Conservation (phyloP, 2,113 vertebrate genomes). For the Poeciliopsis occidentalis region DNA sequence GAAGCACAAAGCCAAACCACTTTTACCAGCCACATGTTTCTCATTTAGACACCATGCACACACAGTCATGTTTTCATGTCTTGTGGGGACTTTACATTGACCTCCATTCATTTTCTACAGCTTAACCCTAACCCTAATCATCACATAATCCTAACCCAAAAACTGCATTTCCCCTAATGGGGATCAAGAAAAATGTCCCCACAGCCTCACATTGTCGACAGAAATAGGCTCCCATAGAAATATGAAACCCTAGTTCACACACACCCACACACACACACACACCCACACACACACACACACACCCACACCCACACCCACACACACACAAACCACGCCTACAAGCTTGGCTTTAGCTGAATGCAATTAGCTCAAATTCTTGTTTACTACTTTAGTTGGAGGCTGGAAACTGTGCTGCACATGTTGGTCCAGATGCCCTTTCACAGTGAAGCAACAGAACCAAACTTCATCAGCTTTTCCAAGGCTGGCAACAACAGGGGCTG, state of each 20-base stretch:
- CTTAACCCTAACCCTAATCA: too few relatives aligned
- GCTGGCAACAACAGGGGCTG: slow-evolving; percentile 48
- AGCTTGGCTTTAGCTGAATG: slow-evolving; percentile 25
- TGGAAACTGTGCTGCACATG: slow-evolving; percentile 42
- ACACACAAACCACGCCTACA: neutral
- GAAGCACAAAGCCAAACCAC: slow-evolving; percentile 14
- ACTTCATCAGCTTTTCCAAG: slow-evolving; percentile 38
- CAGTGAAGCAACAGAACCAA: slow-evolving; percentile 5
- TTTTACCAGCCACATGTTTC: slow-evolving; percentile 62
- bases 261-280: neutral
- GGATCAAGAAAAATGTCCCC: too few relatives aligned
- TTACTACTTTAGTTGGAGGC: slow-evolving; percentile 26
- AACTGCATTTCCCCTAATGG: too few relatives aligned
- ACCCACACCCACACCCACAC: neutral
- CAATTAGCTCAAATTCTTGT: slow-evolving; percentile 49
- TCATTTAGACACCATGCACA: slow-evolving; percentile 26
- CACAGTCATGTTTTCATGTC: too few relatives aligned
- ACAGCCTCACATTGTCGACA: too few relatives aligned
- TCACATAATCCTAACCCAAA: too few relatives aligned
- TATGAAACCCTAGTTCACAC: too few relatives aligned
- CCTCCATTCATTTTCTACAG: too few relatives aligned
- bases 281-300: neutral
- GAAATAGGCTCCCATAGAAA: too few relatives aligned
- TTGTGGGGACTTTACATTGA: too few relatives aligned
- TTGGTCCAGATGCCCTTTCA: neutral